These are phyloP conservation scores for Sturnus vulgaris DNA, from an alignment of 2,113 vertebrate genomes.

Conservation along the genomic window DNA sequence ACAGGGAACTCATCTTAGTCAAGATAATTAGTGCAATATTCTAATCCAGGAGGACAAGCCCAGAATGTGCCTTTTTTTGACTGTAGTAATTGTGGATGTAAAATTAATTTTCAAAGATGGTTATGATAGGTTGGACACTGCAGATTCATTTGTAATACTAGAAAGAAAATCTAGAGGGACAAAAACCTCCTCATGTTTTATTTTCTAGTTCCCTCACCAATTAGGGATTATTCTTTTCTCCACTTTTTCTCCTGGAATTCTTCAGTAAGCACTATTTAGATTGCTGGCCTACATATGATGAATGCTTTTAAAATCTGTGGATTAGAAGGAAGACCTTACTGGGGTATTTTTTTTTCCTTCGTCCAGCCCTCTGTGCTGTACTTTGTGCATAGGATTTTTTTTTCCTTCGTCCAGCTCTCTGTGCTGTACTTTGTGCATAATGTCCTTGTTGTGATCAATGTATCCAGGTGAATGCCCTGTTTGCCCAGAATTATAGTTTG, in stretches of 20 bases:
- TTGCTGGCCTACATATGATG: neutral
- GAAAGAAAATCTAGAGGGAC: neutral
- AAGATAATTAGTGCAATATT: neutral
- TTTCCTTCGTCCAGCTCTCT: neutral
- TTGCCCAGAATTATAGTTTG: conserved; percentile 18
- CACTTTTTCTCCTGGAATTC: neutral
- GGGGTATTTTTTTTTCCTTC: neutral
- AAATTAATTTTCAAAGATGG: neutral
- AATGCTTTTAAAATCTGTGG: neutral
- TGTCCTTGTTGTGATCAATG: conserved; percentile 43
- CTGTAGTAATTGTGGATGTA: neutral
- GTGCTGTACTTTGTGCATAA: conserved; percentile 27
- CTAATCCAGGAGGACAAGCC: conserved; percentile 3
- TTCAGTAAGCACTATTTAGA: neutral
- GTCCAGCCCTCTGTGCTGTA: neutral
- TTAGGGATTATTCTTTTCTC: neutral
- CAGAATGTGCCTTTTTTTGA: neutral
- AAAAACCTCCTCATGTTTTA: neutral
- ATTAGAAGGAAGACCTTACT: neutral
- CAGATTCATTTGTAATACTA: neutral
- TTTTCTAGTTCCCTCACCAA: neutral
- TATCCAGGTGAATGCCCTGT: conserved; percentile 57
- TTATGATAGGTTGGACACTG: neutral
- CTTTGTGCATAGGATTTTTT: neutral
- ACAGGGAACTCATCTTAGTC: neutral